phyloP scores from a whole-genome alignment of 2,888 invertebrate genomes.

The Ellobium chinense region DNA sequence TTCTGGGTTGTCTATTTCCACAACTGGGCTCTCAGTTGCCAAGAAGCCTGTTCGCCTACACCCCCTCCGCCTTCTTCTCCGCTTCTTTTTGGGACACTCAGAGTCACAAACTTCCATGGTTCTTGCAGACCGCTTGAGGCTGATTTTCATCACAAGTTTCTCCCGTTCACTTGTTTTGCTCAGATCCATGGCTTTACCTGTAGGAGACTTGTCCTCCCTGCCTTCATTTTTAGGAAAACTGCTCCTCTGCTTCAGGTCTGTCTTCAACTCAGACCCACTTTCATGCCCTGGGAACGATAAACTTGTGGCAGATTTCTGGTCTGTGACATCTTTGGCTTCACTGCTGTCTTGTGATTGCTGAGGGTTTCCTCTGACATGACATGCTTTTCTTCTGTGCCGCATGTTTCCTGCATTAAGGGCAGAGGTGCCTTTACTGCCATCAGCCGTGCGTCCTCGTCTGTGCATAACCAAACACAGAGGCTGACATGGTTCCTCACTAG shows the following conservation, averaged over 20 bases:
- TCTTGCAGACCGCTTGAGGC: neutral
- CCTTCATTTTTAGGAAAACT: neutral
- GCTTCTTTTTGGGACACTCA: neutral
- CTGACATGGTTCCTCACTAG: neutral
- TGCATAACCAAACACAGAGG: slow-evolving; percentile 12
- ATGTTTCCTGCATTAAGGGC: neutral
- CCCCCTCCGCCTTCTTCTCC: neutral
- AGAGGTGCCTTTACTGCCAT: neutral
- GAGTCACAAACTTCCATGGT: neutral
- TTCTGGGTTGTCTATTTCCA: neutral
- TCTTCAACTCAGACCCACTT: neutral
- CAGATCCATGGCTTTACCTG: neutral
- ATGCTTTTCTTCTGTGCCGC: neutral
- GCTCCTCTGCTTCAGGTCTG: neutral
- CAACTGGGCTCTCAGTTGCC: neutral
- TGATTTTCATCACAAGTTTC: slow-evolving; percentile 8
- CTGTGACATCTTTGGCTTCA: neutral
- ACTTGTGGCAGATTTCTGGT: too few species aligned
- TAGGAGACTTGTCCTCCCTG: neutral
- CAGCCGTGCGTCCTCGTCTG: neutral
- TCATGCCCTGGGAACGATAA: too few species aligned
- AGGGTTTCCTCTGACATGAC: neutral
- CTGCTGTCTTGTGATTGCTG: neutral
- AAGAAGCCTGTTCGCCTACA: neutral
- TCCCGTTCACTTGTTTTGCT: neutral